Conservation (phyloP, 1,140 invertebrate species). For the Arctopsyche grandis region DNA sequence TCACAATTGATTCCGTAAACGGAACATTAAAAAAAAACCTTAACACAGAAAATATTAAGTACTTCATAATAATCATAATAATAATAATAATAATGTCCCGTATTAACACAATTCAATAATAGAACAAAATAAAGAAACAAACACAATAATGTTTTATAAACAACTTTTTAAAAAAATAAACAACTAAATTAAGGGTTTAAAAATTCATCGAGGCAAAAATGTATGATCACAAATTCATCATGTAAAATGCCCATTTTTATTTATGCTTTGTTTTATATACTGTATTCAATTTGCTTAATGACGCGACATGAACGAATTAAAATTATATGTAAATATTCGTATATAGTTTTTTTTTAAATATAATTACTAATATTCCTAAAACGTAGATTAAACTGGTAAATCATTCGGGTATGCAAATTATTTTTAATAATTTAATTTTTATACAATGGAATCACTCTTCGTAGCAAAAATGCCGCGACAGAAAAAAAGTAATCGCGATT, state of each 20-base stretch:
- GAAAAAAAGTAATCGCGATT: neutral
- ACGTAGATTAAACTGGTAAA: constrained; percentile 53
- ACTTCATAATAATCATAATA: constrained; percentile 25
- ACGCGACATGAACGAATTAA: constrained; percentile 51
- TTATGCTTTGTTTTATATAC: constrained; percentile 13
- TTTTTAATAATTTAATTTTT: constrained; percentile 14
- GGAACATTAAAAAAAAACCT: constrained; percentile 26
- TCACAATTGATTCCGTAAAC: constrained; percentile 29
- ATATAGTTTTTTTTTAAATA: constrained; percentile 48
- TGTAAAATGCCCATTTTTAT: constrained; percentile 52
- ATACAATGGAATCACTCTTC: neutral
- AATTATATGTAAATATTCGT: constrained; percentile 38
- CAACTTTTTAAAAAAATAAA: constrained; percentile 22
- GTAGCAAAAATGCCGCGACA: constrained; percentile 1
- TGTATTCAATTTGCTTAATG: constrained; percentile 25
- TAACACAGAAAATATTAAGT: constrained; percentile 22
- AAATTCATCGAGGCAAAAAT: constrained; percentile 2
- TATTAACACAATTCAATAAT: constrained; percentile 33
- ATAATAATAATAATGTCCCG: constrained; percentile 10
- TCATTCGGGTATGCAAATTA: constrained; percentile 42
- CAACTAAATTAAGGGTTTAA: neutral
- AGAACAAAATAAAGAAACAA: constrained; percentile 14
- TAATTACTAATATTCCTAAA: constrained; percentile 44
- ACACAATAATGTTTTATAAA: constrained; percentile 35
- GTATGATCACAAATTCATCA: constrained; percentile 33